Conservation (phyloP, 2,113 vertebrate genomes). For the Planiliza haematocheilus region DNA sequence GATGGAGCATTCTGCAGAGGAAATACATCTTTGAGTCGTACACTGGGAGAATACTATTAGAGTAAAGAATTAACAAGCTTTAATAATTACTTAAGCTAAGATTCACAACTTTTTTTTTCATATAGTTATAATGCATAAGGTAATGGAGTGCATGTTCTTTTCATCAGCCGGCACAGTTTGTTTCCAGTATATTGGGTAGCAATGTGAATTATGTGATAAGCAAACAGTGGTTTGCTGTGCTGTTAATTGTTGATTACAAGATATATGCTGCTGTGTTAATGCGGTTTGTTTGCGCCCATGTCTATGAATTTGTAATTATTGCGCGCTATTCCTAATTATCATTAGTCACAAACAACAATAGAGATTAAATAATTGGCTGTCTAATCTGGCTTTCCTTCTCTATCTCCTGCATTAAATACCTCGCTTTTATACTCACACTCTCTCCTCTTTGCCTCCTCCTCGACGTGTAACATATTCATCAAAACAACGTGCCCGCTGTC, state of each 20-base stretch:
- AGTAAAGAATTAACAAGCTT: conserved; percentile 57
- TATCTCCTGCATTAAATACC: conserved; percentile 13
- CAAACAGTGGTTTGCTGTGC: conserved; percentile 53
- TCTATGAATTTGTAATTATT: conserved; percentile 76
- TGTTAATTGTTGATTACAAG: conserved; percentile 78
- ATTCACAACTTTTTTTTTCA: conserved; percentile 51
- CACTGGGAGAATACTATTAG: conserved; percentile 43
- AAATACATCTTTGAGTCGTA: conserved; percentile 57
- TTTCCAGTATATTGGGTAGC: conserved; percentile 29
- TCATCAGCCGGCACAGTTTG: conserved; percentile 47
- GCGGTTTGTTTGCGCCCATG: conserved; percentile 65
- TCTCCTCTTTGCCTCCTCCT: conserved; percentile 20
- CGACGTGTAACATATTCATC: conserved; percentile 41
- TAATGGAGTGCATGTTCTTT: conserved; percentile 44
- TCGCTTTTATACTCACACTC: conserved; percentile 20
- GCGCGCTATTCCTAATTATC: conserved; percentile 67
- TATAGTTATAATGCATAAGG: conserved; percentile 40
- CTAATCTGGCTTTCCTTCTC: conserved; percentile 57
- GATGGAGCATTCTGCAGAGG: conserved; percentile 49
- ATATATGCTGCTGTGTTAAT: conserved; percentile 68
- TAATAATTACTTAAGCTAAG: conserved; percentile 44
- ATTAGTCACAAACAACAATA: conserved; percentile 71
- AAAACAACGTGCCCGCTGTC: conserved; percentile 35
- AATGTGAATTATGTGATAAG: conserved; percentile 74
- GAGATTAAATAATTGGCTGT: conserved; percentile 62